Conservation (phyloP, 2,888 invertebrate genomes). For the Phytoseiulus persimilis region DNA sequence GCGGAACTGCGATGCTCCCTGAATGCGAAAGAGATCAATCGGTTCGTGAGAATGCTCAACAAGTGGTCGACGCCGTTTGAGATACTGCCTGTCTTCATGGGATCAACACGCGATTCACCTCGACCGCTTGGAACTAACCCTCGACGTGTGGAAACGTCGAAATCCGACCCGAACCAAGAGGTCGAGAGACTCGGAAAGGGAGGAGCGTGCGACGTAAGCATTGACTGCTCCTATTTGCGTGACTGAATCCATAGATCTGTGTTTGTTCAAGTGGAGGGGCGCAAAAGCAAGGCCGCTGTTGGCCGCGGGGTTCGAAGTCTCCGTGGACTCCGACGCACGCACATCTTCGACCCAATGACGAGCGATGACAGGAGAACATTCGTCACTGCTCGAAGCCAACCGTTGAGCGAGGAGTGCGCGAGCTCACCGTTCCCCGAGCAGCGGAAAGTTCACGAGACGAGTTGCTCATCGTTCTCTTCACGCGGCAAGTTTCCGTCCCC, state of each 20-base stretch:
- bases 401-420: not conserved
- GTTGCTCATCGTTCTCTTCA: not conserved
- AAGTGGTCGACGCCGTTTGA: not conserved
- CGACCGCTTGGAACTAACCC: not conserved
- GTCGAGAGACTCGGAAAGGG: too few species aligned
- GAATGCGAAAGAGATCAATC: too few species aligned
- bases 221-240: not conserved
- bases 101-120: not conserved
- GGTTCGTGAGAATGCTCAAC: not conserved
- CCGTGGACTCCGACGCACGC: not conserved
- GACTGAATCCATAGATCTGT: not conserved
- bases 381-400: not conserved
- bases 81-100: not conserved
- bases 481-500: not conserved
- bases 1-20: too few species aligned
- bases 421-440: not conserved
- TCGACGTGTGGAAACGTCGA: not conserved
- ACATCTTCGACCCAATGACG: not conserved
- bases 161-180: not conserved
- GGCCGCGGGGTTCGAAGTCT: not conserved
- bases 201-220: not conserved
- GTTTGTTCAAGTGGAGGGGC: not conserved
- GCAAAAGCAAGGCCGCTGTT: not conserved
- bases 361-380: not conserved
- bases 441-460: not conserved